A percentile compares a stretch with the other conserved stretches of the same genome.
These are phyloP conservation scores for Ditula angustiorana DNA, from an alignment of 2,888 invertebrate species.

Conservation along the genomic window DNA sequence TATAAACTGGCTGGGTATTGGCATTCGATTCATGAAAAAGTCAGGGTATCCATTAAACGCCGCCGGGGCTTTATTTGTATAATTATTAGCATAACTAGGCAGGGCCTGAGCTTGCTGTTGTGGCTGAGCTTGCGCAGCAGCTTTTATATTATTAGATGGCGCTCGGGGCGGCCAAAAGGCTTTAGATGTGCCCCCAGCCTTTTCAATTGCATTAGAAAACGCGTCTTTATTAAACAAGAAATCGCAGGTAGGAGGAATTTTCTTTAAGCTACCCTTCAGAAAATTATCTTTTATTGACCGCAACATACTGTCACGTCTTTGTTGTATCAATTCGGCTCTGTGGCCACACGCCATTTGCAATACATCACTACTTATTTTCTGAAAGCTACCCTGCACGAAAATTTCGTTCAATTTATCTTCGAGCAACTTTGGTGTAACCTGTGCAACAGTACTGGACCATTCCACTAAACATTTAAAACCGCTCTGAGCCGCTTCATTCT, in stretches of 20 bases:
- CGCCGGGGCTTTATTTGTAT: neutral
- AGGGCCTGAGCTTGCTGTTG: conserved; percentile 13
- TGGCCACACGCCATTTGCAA: too few species aligned
- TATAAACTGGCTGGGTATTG: neutral
- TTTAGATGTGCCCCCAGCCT: conserved; percentile 15
- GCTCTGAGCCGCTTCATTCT: neutral
- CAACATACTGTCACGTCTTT: too few species aligned
- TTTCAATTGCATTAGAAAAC: conserved; percentile 7
- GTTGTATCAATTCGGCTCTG: too few species aligned
- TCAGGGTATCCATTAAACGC: neutral
- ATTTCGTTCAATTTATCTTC: neutral
- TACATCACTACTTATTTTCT: too few species aligned
- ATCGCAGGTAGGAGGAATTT: conserved; percentile 7
- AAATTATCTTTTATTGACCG: too few species aligned
- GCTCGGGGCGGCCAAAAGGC: conserved; percentile 10
- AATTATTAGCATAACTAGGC: conserved; percentile 25
- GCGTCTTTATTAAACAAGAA: conserved; percentile 7
- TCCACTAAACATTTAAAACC: neutral
- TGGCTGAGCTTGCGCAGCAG: conserved; percentile 24
- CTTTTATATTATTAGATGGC: neutral
- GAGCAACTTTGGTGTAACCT: neutral
- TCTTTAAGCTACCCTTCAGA: conserved; percentile 5
- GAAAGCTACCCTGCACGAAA: too few species aligned
- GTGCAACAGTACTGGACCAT: neutral
- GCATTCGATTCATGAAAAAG: neutral